Base-by-base conservation (phyloP, 2,888 invertebrate genomes). In the Horisme vitalbata region DNA sequence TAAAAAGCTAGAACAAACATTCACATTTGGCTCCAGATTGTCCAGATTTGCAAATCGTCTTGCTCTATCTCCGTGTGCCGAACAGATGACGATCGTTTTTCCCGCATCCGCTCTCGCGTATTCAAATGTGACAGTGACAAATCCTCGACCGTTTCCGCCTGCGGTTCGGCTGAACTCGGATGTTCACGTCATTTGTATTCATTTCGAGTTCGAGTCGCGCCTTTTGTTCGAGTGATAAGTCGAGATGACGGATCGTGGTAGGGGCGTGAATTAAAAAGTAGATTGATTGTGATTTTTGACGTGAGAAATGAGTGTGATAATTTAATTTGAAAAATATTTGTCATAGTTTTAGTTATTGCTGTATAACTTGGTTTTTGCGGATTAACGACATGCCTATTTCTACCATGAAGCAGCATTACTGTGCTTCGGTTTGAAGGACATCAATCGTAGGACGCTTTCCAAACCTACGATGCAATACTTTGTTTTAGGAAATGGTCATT, bases 81-180 rank as follows among this genome's bases (percentile, higher is more conserved):
- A 79, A 84, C 84, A 82, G 81, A 85, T 86, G 86, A 83, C 72
- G 70, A 79, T 82, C 83, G 83, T 84, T 83, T 84, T 82, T 82
- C 83, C 76, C 79, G 70, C 80, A 79, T 80, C 81, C 79, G 79
- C 56, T 75, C 67, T 77, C 73, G 67, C 73, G 81, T 79, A 87
- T 87, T 87, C 84, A 87, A 87, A 87, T 86, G 80, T 85, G 86
- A 87, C 85, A 79, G 62, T 83, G 87, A 86, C 86, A 86, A 84
- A 87, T 87, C 76, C 70, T 68, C 79, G 82, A 83, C 72, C 73
- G 79, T 83, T 84, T 85, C 86, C 85, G 77, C 52, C 65, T 81
- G 80, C 65, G 79, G 80, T 78, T 79, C 70, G 83, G 82, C 43
- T 44, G 39, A 53, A 58, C 59, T 71, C 76, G 84, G 83, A 83